Evolutionary conservation across 2,888 invertebrate genomes (phyloP), one percentile per base, ranked within the genome.

Genomic region (Sphaeridia pumilis): DNA sequence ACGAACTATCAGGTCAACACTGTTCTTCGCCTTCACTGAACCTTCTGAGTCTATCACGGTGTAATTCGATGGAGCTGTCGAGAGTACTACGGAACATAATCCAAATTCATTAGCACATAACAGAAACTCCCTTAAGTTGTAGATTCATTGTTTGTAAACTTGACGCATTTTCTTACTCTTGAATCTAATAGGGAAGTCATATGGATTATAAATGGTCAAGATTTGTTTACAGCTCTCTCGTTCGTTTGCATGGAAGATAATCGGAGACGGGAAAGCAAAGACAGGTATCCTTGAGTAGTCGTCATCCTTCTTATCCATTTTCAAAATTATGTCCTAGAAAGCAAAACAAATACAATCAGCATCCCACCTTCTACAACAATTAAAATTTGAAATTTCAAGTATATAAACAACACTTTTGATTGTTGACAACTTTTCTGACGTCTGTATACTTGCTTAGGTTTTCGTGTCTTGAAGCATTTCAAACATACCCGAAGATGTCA

Each of bases 201-300:
- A 64, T 12, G 64, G 62, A 50, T 64, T 64, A 45, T 61, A 64
- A 55, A 64, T 61, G 1, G 64, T 64, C 21, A 64, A 48, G 28
- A 64, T 57, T 28, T 64, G 64, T 42, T 61, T 62, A 21, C 58
- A 42, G 35, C 56, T 53, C 34, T 62, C 62, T 41, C 62, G 55
- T 21, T 64, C 61, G 41, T 52, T 46, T 20, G 61, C 60, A 36
- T 59, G 61, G 36, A 62, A 62, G 48, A 55, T 56, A 20, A 63
- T 52, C 7, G 54, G 46, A 3, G 61, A 54, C 12, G 63, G 63
- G 46, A 58, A 61, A 24, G 60, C 59, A 43, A 63, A 63, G 0
- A 63, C 61, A 26, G 63, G 63, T 25, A 63, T 58, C 50, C 52
- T 52, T 4, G 52, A 35, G 20, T 20, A 46, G 24, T 52, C 52